Conservation (phyloP, 2,888 invertebrate genomes). For the Thera obeliscata region DNA sequence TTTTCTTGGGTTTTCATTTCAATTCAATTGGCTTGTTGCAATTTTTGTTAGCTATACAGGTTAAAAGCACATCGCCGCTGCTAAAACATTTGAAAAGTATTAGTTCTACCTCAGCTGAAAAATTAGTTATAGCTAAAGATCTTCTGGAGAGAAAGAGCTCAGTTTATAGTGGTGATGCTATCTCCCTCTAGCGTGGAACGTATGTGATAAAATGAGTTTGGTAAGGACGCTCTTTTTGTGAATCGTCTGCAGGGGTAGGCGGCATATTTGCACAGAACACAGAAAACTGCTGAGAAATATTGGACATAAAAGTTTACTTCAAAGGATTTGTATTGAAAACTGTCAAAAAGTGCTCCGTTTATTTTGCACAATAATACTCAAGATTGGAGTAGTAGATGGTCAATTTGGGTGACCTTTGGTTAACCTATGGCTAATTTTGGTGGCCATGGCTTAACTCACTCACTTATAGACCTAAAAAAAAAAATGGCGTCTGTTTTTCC, state of each 20-base stretch:
- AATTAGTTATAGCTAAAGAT: conserved; percentile 30
- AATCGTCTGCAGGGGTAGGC: conserved; percentile 81
- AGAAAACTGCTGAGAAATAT: conserved; percentile 48
- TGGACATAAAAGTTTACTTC: neutral
- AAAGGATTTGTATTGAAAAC: no score
- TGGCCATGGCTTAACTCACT: no score
- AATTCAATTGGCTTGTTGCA: no score
- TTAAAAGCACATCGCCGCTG: neutral
- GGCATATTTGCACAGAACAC: conserved; percentile 75
- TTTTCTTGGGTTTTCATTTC: no score
- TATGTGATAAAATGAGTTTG: conserved; percentile 77
- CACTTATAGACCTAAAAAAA: no score
- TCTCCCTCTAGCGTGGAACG: conserved; percentile 64
- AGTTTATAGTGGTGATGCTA: conserved; percentile 28
- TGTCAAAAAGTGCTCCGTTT: no score
- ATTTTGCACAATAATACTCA: no score
- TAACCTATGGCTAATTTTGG: no score
- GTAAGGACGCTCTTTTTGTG: conserved; percentile 82
- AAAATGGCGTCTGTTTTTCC: no score
- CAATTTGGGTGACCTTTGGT: no score
- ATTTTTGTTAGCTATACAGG: neutral
- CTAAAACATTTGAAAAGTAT: neutral
- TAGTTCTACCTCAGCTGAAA: neutral
- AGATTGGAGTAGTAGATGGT: no score
- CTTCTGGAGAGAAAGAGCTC: conserved; percentile 43